Base-by-base conservation (phyloP, 1,140 invertebrate species). In the Brachionus rotundiformis region DNA sequence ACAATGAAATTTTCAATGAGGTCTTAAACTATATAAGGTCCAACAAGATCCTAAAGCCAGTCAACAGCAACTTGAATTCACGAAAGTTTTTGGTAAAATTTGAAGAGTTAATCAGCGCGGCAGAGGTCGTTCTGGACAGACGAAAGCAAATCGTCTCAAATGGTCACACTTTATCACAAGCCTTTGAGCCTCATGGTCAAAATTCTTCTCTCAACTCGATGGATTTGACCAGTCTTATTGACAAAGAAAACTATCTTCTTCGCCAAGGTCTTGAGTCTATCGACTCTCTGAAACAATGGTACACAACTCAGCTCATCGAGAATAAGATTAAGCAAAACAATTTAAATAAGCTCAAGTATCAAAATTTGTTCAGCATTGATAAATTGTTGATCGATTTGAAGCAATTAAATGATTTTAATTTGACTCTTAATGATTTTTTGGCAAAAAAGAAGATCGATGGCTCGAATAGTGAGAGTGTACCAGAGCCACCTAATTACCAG, bases 281-380 rank as follows among this genome's bases (percentile, higher is more conserved):
- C 13, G 76, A 79, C 10, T 41, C 29, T 8, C 13, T 79, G 6
- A 79, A 79, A 39, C 76, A 79, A 63, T 63, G 47, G 47, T 79
- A 41, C 54, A 39, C 59, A 41, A 25, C 19, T 8, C 76, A 63
- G 31, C 33, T 79, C 10, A 59, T 39, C 23, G 76, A 79, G 27
- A 79, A 79, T 39, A 79, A 79, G 23, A 54, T 79, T 6, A 79
- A 79, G 36, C 76, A 79, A 23, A 63, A 47, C 7, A 63, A 79
- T 31, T 10, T 79, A n/a, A 59, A 54, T 23, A 79, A 79, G 19
- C 47, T 79, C 11, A 79, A 79, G 54, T 79, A 79, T 27, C 76
- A 79, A 16, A 79, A 79, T 79, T 79, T 79, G 47, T 79, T 79
- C 41, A 79, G 44, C 13, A 79, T 79, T 29, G 76, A 79, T 19